phyloP scores from a whole-genome alignment of 2,113 vertebrate species.

The Motacilla alba region DNA sequence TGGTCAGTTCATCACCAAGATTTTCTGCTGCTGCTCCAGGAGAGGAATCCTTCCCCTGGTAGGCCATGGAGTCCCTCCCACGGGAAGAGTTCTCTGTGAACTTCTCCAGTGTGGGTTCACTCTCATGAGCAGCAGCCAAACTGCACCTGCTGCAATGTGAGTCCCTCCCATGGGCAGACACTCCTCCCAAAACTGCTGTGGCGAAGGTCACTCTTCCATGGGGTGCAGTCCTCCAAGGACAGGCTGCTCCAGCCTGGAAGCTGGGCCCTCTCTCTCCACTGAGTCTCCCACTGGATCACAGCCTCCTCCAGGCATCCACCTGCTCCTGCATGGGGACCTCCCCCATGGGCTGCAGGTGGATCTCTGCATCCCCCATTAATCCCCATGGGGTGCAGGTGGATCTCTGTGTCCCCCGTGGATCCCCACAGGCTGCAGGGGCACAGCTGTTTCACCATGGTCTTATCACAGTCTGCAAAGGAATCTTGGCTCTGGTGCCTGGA shows the following conservation, averaged over 20 bases:
- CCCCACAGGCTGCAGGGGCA: not conserved
- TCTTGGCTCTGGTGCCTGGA: too few species aligned
- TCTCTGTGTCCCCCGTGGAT: too few species aligned
- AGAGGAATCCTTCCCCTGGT: not conserved
- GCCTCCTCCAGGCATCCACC: not conserved
- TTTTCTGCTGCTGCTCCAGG: rapidly evolving
- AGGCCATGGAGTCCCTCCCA: not conserved
- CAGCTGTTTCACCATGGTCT: not conserved
- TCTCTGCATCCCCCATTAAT: not conserved
- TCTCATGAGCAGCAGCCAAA: not conserved
- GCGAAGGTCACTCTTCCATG: rapidly evolving
- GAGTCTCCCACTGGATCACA: not conserved
- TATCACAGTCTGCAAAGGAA: not conserved
- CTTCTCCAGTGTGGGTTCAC: rapidly evolving
- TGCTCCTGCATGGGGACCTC: not conserved
- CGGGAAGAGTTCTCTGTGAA: not conserved
- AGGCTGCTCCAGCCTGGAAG: not conserved
- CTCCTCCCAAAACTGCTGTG: not conserved
- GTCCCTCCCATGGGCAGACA: not conserved
- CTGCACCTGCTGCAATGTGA: rapidly evolving
- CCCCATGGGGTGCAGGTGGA: rapidly evolving
- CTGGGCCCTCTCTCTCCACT: not conserved
- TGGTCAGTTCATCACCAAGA: not conserved
- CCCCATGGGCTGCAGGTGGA: not conserved
- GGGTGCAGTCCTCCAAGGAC: not conserved